Evolutionary conservation across 2,113 vertebrate genomes (phyloP).

Genomic region (Antechinus stuartii): DNA sequence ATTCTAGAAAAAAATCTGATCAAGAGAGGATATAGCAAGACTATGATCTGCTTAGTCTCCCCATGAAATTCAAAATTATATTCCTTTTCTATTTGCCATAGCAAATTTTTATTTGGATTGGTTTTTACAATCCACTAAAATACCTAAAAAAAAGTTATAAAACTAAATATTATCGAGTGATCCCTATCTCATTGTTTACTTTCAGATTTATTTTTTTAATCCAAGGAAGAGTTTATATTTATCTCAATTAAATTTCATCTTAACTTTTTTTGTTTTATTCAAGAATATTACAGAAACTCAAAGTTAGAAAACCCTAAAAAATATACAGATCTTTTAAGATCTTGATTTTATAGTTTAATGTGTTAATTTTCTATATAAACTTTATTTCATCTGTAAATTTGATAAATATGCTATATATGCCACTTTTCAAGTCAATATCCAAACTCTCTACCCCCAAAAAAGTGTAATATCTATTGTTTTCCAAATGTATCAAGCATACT

Average conservation of each 20-base stretch:
- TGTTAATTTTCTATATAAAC: not conserved
- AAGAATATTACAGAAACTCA: not conserved
- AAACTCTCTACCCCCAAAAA: not conserved
- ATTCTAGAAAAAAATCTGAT: not conserved
- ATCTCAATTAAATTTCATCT: not conserved
- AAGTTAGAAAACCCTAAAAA: not conserved
- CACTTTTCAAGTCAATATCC: not conserved
- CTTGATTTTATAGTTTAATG: not conserved
- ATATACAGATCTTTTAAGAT: not conserved
- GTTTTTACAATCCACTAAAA: not conserved
- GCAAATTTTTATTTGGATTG: not conserved
- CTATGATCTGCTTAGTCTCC: not conserved
- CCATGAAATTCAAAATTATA: no score
- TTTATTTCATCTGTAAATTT: not conserved
- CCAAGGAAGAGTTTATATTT: not conserved
- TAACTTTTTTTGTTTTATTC: not conserved
- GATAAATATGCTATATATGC: not conserved
- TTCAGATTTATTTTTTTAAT: not conserved
- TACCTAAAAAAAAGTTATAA: not conserved
- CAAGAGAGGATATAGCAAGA: not conserved
- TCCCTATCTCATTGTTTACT: not conserved
- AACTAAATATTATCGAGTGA: not conserved
- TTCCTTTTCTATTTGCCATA: not conserved
- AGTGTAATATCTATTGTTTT: not conserved
- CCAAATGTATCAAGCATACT: not conserved